phyloP scores from a whole-genome alignment of 2,888 invertebrate species.

The Ophion ellenae region DNA sequence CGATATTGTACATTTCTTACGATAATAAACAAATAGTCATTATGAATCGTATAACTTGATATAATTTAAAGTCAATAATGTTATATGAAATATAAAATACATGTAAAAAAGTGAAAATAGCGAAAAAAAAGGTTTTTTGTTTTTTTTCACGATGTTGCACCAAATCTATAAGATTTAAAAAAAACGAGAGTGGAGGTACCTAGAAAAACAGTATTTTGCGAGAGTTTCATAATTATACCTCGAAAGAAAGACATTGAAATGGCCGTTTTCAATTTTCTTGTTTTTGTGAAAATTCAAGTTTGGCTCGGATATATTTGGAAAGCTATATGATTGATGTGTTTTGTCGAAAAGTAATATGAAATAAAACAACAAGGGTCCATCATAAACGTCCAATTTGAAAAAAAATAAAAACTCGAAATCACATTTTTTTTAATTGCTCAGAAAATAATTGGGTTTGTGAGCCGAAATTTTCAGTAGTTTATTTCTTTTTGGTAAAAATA shows the following conservation, averaged over 20 bases:
- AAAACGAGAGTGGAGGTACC: not conserved
- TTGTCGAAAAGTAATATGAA: not conserved
- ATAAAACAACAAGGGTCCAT: not conserved
- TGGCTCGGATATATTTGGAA: not conserved
- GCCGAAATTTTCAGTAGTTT: not conserved
- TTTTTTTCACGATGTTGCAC: not conserved
- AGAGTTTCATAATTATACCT: not conserved
- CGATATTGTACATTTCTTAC: no score
- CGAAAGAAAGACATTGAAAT: not conserved
- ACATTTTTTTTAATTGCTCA: not conserved
- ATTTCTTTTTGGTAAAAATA: not conserved
- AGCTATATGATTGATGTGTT: not conserved
- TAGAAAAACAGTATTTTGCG: not conserved
- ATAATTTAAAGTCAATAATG: not conserved
- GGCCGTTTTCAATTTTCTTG: not conserved
- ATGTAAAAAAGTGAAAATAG: not conserved
- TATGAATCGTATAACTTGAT: not conserved
- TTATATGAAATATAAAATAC: not conserved
- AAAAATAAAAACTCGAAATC: not conserved
- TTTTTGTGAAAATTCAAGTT: not conserved
- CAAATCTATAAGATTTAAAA: slow-evolving; percentile 14
- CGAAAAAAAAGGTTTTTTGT: not conserved
- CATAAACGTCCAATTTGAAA: not conserved
- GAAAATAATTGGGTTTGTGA: not conserved
- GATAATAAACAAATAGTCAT: no score